Base-by-base conservation (phyloP, 2,888 invertebrate genomes). In the Belgica antarctica region DNA sequence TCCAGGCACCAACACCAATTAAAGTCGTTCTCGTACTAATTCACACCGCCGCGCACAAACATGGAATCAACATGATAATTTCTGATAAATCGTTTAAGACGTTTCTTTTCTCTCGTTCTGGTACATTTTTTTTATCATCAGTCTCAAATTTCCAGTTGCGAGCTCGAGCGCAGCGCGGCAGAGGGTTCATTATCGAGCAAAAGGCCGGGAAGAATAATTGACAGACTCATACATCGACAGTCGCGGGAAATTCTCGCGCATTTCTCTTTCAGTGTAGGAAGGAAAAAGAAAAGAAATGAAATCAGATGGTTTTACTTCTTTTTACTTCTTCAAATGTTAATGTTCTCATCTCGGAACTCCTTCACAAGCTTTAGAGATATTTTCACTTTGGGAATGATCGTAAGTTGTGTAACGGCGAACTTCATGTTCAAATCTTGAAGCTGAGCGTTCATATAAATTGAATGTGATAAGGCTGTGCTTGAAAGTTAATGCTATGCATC, bases 41-140 rank as follows among this genome's bases (percentile, higher is more conserved):
- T 36, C 24, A 31, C 22, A 19, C 34, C 24, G 27, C 27, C 15
- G 46, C 46, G 65, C 65, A 47, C 22, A 3, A 8, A n/a, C n/a
- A n/a, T 52, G 27, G 28, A 66, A 41, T 41, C 24, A 66, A 47
- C 65, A 47, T 22, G 65, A 66, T 66, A 66, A 66, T 47, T 66
- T 66, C 47, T 66, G 65, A 66, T 66, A 66, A 66, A 66, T 66
- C 47, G 46, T 66, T 47, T 28, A 25, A 27, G 28, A 63, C 24
- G 41, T 36, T 63, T 19, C 34, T n/a, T 10, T 41, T 41, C 15
- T 41, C 12, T 52, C 52, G 22, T 17, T 52, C 2, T 31, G 5
- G 34, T 31, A 12, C 5, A 31, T 8, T 31, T 31, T 8, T 31
- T 31, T 31, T 12, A 31, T 31, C 5, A 31, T 31, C 34, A 31